phyloP scores from a whole-genome alignment of 64 coral and sea anemone species.

The Catalaphyllia jardinei region DNA sequence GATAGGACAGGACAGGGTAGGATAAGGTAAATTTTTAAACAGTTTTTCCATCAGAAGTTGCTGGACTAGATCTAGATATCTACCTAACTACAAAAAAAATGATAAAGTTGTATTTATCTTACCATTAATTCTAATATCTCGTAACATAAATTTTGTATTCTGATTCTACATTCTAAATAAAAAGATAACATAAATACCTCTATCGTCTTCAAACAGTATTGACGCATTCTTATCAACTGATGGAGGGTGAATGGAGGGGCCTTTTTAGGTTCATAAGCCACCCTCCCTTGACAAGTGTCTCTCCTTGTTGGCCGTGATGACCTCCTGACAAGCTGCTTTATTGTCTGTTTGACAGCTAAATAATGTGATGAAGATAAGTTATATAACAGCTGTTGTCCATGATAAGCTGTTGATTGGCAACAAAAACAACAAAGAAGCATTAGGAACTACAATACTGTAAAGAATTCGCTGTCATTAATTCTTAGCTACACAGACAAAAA shows the following conservation, averaged over 20 bases:
- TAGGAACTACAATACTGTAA: no score
- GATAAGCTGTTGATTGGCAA: no score
- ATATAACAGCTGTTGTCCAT: no score
- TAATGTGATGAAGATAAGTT: neutral
- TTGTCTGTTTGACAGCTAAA: conserved; percentile 59
- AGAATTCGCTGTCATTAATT: no score
- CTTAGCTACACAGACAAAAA: no score
- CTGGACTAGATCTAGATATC: no score
- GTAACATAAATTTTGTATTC: neutral
- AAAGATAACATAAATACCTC: conserved; percentile 12
- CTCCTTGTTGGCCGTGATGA: conserved; percentile 34
- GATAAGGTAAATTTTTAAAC: no score
- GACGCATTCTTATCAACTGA: neutral
- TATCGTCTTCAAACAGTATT: conserved; percentile 40
- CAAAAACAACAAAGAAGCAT: no score
- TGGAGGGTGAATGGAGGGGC: conserved; percentile 49
- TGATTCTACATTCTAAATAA: neutral
- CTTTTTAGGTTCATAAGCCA: conserved; percentile 53
- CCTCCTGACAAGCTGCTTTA: conserved; percentile 36
- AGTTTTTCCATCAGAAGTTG: no score
- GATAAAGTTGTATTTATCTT: neutral
- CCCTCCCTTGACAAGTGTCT: neutral
- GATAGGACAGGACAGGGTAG: no score
- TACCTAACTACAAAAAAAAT: no score
- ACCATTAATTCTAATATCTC: neutral